Conservation (phyloP, 2,888 invertebrate species). For the Napeogenes inachia region DNA sequence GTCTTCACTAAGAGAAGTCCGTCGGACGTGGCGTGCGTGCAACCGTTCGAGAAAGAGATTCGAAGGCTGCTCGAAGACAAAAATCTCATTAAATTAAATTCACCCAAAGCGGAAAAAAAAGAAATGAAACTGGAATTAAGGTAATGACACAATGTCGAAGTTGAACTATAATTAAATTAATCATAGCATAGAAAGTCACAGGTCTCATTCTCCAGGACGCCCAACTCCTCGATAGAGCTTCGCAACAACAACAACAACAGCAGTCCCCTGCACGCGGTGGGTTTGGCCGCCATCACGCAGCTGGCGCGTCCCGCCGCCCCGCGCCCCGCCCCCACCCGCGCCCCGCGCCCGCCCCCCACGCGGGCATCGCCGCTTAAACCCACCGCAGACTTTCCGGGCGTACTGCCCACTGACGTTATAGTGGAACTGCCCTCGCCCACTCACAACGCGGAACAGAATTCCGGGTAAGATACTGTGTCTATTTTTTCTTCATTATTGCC, state of each 20-base stretch:
- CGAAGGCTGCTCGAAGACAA: conserved; percentile 87
- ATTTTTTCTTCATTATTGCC: neutral
- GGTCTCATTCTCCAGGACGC: conserved; percentile 12
- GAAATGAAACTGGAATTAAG: conserved; percentile 79
- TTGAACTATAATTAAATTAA: neutral
- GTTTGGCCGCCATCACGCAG: conserved; percentile 78
- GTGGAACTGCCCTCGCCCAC: conserved; percentile 66
- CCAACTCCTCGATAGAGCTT: conserved; percentile 18
- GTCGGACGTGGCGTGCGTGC: conserved; percentile 72
- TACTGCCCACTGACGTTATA: conserved; percentile 70
- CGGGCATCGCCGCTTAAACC: conserved; percentile 41
- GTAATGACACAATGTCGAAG: conserved; percentile 36
- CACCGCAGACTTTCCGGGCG: conserved; percentile 62
- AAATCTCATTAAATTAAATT: conserved; percentile 79
- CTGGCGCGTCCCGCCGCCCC: conserved; percentile 76
- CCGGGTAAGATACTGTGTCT: conserved; percentile 38
- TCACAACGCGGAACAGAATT: conserved; percentile 44
- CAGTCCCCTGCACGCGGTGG: conserved; percentile 82
- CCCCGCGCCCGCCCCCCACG: conserved; percentile 61
- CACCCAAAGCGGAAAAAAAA: conserved; percentile 78
- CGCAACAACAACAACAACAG: conserved; percentile 79
- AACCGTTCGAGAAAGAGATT: conserved; percentile 88
- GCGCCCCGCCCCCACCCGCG: conserved; percentile 69
- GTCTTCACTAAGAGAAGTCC: conserved; percentile 69
- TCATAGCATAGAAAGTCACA: neutral